Evolutionary conservation across 2,797 vertebrate genomes (phyloP), one percentile per base, ranked within the genome.

Genomic region (Helostoma temminkii): DNA sequence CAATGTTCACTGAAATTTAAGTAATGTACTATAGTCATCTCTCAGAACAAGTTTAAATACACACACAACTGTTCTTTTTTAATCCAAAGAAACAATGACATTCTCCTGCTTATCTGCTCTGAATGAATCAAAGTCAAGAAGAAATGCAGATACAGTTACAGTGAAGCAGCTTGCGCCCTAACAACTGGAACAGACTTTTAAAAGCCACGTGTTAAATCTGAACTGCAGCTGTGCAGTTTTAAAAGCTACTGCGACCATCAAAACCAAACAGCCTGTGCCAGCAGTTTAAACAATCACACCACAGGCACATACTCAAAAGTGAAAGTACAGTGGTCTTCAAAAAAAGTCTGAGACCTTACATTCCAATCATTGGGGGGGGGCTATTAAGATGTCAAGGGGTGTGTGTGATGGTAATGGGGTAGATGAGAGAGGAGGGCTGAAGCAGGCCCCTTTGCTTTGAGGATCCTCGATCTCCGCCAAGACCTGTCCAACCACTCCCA

Each of bases 341-440:
- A 36, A 32, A 25, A 50, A 36, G 60, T 41, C 50, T 58, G 58
- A 50, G 74, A 88, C 65, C 60, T 64, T 66, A 66, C 72, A 80
- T 86, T 82, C 76, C 82, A 75, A 73, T 76, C 64, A 66, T 54
- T n/a, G n/a, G n/a, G 71, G 76, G 86, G 75, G 83, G 74, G 81
- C 82, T 85, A 91, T 93, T 92, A 91, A 82, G 89, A 91, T 91
- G 89, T 91, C 89, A 90, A 83, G 81, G 83, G 80, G 88, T 90
- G 85, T 88, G 87, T 86, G 85, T 91, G 89, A 91, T 84, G 84
- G 81, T 93, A 90, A 91, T 91, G 69, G 87, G 77, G 73, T 81
- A 91, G 88, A 90, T 90, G 89, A 91, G 80, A 91, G 88, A 88
- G 78, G 78, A 89, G 79, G 68, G 73, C 78, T 75, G 81, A 81